These are phyloP conservation scores for Pandemis heparana DNA, from an alignment of 2,888 invertebrate genomes.

Conservation along the genomic window DNA sequence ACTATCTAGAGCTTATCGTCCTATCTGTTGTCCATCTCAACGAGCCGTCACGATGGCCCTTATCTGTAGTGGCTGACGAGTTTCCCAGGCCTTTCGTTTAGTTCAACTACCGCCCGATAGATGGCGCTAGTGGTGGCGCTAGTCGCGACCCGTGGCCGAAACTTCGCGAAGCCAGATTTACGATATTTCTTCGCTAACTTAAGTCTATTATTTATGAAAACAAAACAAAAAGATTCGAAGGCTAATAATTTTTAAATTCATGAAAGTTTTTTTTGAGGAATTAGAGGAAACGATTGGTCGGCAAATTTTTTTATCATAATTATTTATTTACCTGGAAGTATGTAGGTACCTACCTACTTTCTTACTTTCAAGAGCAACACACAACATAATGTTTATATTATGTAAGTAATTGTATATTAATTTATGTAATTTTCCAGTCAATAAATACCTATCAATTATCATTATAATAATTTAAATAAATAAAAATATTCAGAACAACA, in stretches of 20 bases:
- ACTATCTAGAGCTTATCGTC: slow-evolving; percentile 50
- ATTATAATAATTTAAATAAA: not conserved
- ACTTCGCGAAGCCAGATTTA: not conserved
- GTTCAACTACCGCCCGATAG: slow-evolving; percentile 73
- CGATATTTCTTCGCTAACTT: not conserved
- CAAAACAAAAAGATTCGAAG: no score
- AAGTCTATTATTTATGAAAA: not conserved
- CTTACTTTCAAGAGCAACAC: no score
- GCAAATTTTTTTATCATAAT: no score
- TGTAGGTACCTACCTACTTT: no score
- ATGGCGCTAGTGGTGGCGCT: slow-evolving; percentile 64
- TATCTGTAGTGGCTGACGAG: slow-evolving; percentile 56
- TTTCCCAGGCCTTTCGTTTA: slow-evolving; percentile 54
- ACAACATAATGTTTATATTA: no score
- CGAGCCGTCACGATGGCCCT: slow-evolving; percentile 60
- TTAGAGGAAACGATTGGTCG: no score
- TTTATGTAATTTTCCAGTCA: no score
- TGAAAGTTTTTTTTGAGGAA: no score
- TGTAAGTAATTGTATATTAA: no score
- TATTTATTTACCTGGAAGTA: no score
- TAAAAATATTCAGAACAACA: not conserved
- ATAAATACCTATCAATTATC: not conserved
- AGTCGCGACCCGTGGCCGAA: slow-evolving; percentile 2
- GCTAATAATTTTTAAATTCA: no score
- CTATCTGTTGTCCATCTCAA: slow-evolving; percentile 62